Evolutionary conservation across 2,888 invertebrate species (phyloP).

Genomic region (Teleiodes luculella): DNA sequence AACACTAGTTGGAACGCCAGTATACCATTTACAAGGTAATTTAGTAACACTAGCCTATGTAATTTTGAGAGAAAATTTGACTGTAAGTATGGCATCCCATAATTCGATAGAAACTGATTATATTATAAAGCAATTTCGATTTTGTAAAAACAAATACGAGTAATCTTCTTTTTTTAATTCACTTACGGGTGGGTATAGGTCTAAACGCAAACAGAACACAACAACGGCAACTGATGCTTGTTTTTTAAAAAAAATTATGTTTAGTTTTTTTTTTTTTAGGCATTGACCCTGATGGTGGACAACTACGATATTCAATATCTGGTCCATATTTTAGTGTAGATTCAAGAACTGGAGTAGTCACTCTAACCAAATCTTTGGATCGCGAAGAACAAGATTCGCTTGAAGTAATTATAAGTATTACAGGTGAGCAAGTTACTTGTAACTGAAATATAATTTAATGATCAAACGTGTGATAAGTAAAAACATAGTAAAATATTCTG

Average conservation of each 20-base stretch:
- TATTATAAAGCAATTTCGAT: no score
- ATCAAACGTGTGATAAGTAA: not conserved
- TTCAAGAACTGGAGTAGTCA: constrained; percentile 85
- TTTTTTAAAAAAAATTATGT: constrained; percentile 7
- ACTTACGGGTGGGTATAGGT: no score
- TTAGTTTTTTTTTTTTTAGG: constrained; percentile 56
- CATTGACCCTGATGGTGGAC: constrained; percentile 86
- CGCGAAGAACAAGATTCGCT: constrained; percentile 83
- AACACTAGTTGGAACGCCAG: constrained; percentile 85
- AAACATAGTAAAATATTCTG: not conserved
- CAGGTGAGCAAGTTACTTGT: constrained; percentile 82
- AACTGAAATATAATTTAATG: not conserved
- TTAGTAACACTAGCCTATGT: no score
- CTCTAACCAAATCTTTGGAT: constrained; percentile 83
- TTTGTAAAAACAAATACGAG: no score
- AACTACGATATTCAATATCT: constrained; percentile 86
- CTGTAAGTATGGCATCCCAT: no score
- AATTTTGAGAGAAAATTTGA: no score
- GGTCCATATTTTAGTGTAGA: constrained; percentile 91
- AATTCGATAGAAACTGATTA: no score
- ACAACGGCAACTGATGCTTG: not conserved
- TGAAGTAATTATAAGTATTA: constrained; percentile 90
- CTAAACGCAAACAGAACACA: no score
- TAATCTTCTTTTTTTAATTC: no score
- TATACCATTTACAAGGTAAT: constrained; percentile 85